Evolutionary conservation across 2,113 vertebrate species (phyloP), one percentile per base, ranked within the genome.

Genomic region (Marmota monax): DNA sequence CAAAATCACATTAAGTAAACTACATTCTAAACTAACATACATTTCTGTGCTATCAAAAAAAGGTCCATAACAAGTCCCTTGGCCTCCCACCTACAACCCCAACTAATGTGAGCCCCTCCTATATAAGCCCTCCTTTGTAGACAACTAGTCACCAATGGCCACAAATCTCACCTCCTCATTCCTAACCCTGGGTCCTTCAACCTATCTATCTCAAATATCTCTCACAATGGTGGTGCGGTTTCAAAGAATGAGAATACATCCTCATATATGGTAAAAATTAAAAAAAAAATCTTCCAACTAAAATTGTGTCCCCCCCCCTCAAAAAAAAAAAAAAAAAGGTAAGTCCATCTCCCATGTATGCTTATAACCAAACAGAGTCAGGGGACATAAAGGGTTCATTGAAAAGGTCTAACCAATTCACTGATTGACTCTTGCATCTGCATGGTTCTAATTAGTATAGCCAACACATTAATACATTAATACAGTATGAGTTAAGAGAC

Each of bases 401-500:
- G 95, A 94, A 82, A 79, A 96, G 27, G n/a, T 92, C 72, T 92
- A 90, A 97, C 98, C 97, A 82, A 98, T 88, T 94, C 93, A 98
- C 88, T 98, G 88, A 98, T 78, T 97, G 97, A 97, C 96, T 96
- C 95, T 3, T 97, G 93, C 94, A 98, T 98, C 98, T 98, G 95
- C 92, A 94, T 97, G 93, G 96, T 96, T 98, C 96, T 98, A 98
- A 98, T 98, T 98, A 98, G 95, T 82, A 83, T 65, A 94, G 91
- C 86, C 98, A 98, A 98, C 97, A 97, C 97, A 98, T 98, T 98
- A 99, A 98, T 97, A 97, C 97, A 98, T 98, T 98, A 99, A 98
- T 96, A 98, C 37, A 92, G 48, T 91, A 96, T 95, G 96, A 97
- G 96, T 97, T 98, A 98, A 98, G 97, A 95, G 98, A 98, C 0